Evolutionary conservation across 2,797 vertebrate genomes (phyloP).

Genomic region (Sebastes jordani): DNA sequence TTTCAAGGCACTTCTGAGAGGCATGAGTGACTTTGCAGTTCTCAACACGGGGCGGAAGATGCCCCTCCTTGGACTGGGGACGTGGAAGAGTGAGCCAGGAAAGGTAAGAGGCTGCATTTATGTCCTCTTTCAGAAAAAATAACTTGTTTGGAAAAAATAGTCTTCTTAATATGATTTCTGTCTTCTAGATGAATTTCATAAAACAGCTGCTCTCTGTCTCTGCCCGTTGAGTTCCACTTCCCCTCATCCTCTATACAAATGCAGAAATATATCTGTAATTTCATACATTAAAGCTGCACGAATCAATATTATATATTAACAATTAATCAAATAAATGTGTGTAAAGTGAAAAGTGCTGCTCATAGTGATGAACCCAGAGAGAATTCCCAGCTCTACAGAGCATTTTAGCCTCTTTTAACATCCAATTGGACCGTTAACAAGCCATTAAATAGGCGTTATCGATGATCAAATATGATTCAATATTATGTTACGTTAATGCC

Average conservation of each 20-base stretch:
- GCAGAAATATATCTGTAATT: neutral
- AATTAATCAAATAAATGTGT: neutral
- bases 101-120: slow-evolving; percentile 80
- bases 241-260: neutral
- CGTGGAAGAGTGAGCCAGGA: slow-evolving; percentile 95
- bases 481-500: too few relatives aligned
- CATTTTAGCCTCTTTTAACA: too few relatives aligned
- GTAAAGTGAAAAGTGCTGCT: neutral
- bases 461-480: too few relatives aligned
- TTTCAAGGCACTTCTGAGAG: slow-evolving; percentile 78
- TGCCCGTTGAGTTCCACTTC: neutral
- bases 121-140: neutral
- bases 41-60: slow-evolving; percentile 94
- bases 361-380: neutral
- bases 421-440: too few relatives aligned
- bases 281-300: neutral
- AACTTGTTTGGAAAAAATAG: neutral
- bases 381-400: neutral
- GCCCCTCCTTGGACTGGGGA: slow-evolving; percentile 93
- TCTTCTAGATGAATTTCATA: neutral
- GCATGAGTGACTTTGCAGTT: slow-evolving; percentile 85
- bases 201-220: neutral
- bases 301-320: neutral
- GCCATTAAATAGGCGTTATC: too few relatives aligned
- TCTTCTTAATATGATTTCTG: neutral